Percentiles rank a stretch among this genome's conserved stretches.
Evolutionary conservation across 2,797 vertebrate genomes (phyloP).

Genomic region (Coluber constrictor): DNA sequence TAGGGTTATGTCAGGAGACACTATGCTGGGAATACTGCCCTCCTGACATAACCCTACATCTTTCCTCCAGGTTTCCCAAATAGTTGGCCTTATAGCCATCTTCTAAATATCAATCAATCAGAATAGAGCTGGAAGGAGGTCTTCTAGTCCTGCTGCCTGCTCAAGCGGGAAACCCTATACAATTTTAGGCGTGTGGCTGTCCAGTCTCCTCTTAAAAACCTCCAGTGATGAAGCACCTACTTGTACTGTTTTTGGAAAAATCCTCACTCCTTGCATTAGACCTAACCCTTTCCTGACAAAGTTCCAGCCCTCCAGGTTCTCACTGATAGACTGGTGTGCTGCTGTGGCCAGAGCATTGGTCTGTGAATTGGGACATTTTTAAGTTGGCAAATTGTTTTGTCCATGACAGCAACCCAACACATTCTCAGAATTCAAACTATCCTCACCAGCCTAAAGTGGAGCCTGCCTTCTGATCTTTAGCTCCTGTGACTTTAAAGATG

Average conservation of each 20-base stretch:
- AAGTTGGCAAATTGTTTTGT: not conserved
- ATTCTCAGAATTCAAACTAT: not conserved
- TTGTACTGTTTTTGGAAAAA: not conserved
- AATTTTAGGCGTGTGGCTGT: not conserved
- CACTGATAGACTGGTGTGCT: not conserved
- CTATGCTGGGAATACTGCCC: not conserved
- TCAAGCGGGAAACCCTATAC: not conserved
- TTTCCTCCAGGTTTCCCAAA: not conserved
- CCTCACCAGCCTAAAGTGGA: not conserved
- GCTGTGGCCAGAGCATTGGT: not conserved
- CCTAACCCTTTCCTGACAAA: not conserved
- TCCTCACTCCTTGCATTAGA: not conserved
- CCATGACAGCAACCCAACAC: not conserved
- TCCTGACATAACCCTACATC: not conserved
- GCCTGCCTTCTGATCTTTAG: not conserved
- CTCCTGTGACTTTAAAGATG: not conserved
- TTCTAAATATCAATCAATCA: not conserved
- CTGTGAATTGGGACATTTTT: not conserved
- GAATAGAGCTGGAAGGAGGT: not conserved
- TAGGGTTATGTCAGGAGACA: too few species aligned
- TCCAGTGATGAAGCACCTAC: not conserved
- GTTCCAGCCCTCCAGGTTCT: not conserved
- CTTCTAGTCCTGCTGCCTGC: not conserved
- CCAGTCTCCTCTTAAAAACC: not conserved
- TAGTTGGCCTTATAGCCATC: not conserved